Evolutionary conservation across 2,797 vertebrate species (phyloP), one percentile per base, ranked within the genome.

Genomic region (Chelidonichthys spinosus): DNA sequence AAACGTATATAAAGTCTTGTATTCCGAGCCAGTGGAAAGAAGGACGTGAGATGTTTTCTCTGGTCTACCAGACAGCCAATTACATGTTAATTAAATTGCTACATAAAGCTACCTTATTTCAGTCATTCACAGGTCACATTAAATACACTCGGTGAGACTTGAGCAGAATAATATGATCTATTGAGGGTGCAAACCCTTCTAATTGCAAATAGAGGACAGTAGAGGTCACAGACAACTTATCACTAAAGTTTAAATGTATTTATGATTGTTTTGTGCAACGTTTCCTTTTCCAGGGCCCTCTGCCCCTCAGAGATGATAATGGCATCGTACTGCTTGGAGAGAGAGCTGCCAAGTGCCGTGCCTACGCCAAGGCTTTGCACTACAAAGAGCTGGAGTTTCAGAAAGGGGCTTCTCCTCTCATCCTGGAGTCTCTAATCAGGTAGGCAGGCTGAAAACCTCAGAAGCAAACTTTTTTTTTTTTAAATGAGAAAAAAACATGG

Each of bases 311-410:
- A 84, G 98, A 99, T 10, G 98, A 99, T 90, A 99, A 99, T 35
- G 98, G 98, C 69, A 97, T 99, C 33, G 98, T 99, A 75, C 93
- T 99, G 15, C 95, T 99, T 7, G 98, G 98, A 0, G 98, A 99
- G 84, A 95, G 98, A 86, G 98, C 98, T 33, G 97, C 98, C 58
- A 99, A 99, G 86, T 99, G 98, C 69, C 96, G 98, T 18, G 98
- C 98, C 0, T 99, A 99, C 0, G 98, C 98, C 85, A 99, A 99
- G 64, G 98, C 98, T 1, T 91, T 99, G 11, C 98, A 99, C 93
- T 99, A 99, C 94, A 99, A 99, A 91, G 98, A 99, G 82, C 94
- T 99, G 91, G 98, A 99, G 91, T 99, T 99, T 87, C 98, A 99
- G 89, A 99, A 99, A 76, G 98, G 98, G 0, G 93, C 97, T 5